Conservation (phyloP, 2,888 invertebrate species). For the Lordiphosa andalusiaca region DNA sequence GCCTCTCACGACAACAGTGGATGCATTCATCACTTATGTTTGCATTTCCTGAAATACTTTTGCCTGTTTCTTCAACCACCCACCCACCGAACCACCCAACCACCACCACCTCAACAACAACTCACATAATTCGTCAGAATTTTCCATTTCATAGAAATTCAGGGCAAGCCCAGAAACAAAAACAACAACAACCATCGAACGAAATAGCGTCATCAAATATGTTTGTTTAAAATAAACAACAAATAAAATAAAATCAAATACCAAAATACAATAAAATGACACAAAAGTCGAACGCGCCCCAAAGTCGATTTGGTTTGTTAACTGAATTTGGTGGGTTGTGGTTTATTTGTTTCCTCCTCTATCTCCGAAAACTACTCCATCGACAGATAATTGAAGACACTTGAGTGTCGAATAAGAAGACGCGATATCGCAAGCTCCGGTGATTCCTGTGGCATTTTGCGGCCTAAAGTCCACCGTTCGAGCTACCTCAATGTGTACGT, state of each 20-base stretch:
- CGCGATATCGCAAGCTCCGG: conserved; percentile 12
- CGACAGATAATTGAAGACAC: conserved; percentile 26
- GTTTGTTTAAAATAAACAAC: conserved; percentile 43
- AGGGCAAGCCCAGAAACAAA: conserved; percentile 55
- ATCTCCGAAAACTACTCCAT: conserved; percentile 15
- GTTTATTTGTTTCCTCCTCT: conserved; percentile 12
- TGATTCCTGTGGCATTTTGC: conserved; percentile 6
- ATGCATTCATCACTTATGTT: no score
- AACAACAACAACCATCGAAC: conserved; percentile 30
- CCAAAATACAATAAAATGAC: conserved; percentile 40
- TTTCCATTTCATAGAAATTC: conserved; percentile 50
- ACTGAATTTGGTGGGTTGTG: no score
- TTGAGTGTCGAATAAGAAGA: neutral
- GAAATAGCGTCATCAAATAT: conserved; percentile 51
- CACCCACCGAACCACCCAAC: neutral
- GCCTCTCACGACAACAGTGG: no score
- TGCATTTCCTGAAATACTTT: neutral
- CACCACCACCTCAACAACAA: no score
- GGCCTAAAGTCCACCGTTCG: conserved; percentile 9
- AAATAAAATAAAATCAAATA: conserved; percentile 38
- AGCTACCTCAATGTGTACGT: conserved; percentile 52
- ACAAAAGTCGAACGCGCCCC: conserved; percentile 43
- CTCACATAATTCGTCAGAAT: conserved; percentile 22
- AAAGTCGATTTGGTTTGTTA: conserved; percentile 13
- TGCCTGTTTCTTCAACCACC: conserved; percentile 1